Conservation (phyloP, 2,888 invertebrate genomes). For the Cyrtodaria siliqua region DNA sequence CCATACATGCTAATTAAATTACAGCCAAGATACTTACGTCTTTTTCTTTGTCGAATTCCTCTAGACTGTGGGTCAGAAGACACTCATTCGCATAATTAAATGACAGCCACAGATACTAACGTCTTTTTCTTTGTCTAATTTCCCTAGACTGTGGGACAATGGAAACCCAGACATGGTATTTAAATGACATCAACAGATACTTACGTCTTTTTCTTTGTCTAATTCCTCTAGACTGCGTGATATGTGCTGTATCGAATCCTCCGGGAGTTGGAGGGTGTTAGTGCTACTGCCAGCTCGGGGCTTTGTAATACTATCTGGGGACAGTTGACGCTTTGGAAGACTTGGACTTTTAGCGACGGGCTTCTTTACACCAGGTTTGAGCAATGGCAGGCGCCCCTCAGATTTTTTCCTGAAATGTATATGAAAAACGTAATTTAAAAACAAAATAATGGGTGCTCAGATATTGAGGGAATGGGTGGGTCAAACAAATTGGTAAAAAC, state of each 20-base stretch:
- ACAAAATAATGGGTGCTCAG: no score
- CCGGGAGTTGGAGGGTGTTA: constrained; percentile 56
- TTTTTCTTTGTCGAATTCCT: constrained; percentile 66
- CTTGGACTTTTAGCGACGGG: constrained; percentile 72
- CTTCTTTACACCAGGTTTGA: constrained; percentile 71
- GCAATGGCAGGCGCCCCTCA: constrained; percentile 65
- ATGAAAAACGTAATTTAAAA: no score
- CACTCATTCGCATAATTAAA: no score
- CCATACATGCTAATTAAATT: no score
- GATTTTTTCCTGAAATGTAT: constrained; percentile 79
- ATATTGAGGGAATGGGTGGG: no score
- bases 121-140: constrained; percentile 61
- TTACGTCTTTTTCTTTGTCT: constrained; percentile 57
- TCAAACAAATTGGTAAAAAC: no score
- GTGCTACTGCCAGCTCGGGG: constrained; percentile 19
- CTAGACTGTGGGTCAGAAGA: constrained; percentile 69
- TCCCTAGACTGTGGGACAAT: constrained; percentile 70
- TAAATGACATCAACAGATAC: no score
- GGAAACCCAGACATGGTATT: no score
- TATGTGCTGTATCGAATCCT: constrained; percentile 36
- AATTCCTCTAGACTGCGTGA: constrained; percentile 72
- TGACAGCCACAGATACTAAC: no score
- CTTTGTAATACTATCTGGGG: constrained; percentile 58
- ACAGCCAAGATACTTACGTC: no score
- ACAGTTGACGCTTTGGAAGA: constrained; percentile 71